Conservation (phyloP, 1,140 invertebrate species). For the Lordiphosa collinella region DNA sequence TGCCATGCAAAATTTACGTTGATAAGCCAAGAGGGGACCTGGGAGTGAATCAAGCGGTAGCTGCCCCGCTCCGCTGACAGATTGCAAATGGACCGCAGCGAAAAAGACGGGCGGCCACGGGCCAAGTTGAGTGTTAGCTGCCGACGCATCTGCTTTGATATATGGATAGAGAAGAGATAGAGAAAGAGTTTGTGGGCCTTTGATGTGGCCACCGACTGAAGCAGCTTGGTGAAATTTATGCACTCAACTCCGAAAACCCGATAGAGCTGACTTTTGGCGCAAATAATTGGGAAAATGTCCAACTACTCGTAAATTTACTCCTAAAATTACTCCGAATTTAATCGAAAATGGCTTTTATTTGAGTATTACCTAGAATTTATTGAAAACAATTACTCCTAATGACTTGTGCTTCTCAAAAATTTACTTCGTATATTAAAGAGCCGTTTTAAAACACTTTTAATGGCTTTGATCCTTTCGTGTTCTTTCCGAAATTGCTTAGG, state of each 20-base stretch:
- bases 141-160: constrained; percentile 33
- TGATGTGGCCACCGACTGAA: constrained; percentile 25
- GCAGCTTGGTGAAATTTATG: no score
- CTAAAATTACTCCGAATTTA: no score
- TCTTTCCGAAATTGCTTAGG: no score
- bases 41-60: neutral
- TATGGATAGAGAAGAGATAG: constrained; percentile 8
- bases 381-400: no score
- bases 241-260: neutral
- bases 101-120: constrained; percentile 3
- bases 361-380: no score
- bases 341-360: no score
- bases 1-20: constrained; percentile 51
- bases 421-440: no score
- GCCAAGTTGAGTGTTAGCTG: constrained; percentile 19
- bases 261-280: neutral
- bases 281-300: no score
- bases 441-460: no score
- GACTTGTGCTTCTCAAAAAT: no score
- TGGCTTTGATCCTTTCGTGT: no score
- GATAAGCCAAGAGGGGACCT: constrained; percentile 34
- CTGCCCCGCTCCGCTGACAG: neutral
- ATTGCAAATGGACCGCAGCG: constrained; percentile 13
- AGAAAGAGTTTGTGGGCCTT: constrained; percentile 40
- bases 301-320: no score